phyloP scores from a whole-genome alignment of 2,797 vertebrate genomes.

The Sphenodon punctatus region DNA sequence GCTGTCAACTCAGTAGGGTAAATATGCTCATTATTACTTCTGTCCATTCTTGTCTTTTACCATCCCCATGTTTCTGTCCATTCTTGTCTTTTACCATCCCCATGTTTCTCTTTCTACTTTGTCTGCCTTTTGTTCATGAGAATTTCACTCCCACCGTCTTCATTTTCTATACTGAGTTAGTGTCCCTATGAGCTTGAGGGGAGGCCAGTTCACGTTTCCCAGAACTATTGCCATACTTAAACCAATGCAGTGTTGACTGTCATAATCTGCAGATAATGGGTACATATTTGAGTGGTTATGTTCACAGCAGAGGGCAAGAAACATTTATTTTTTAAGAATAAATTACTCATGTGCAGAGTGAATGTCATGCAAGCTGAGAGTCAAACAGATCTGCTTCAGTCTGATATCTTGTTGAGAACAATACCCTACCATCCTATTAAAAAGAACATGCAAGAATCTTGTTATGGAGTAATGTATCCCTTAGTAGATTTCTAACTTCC shows the following conservation, averaged over 20 bases:
- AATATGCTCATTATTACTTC: background rate
- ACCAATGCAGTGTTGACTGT: too few species aligned
- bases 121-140: too few species aligned
- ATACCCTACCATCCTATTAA: constrained; percentile 47
- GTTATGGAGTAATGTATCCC: background rate
- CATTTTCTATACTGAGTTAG: too few species aligned
- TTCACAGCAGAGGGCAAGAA: too few species aligned
- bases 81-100: background rate
- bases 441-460: background rate
- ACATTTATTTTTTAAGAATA: too few species aligned
- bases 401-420: background rate
- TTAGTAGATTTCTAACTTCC: background rate
- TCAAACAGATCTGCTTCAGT: background rate
- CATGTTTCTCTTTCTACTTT: fast-evolving
- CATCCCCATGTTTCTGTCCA: background rate
- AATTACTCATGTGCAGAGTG: fast-evolving
- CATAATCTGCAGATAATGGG: too few species aligned
- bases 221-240: too few species aligned
- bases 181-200: too few species aligned
- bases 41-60: background rate
- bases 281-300: too few species aligned
- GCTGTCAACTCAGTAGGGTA: background rate
- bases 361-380: background rate
- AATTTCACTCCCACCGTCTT: too few species aligned
- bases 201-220: too few species aligned